phyloP scores from a whole-genome alignment of 2,888 invertebrate species.

The Stenichneumon culpator region DNA sequence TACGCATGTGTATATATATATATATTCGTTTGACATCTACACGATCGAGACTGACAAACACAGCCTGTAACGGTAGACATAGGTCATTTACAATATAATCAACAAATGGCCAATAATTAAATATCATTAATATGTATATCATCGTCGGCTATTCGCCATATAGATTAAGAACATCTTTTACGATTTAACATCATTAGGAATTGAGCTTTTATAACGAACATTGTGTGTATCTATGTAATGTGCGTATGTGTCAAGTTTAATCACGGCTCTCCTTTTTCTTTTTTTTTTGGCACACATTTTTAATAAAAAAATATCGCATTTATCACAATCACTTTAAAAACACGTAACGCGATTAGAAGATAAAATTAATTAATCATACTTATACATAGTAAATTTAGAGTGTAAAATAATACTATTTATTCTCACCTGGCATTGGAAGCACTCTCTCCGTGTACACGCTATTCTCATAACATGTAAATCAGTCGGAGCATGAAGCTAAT shows the following conservation, averaged over 20 bases:
- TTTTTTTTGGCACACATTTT: constrained; percentile 59
- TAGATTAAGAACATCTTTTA: constrained; percentile 32
- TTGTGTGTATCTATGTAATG: constrained; percentile 43
- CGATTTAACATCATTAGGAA: constrained; percentile 51
- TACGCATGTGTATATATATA: constrained; percentile 38
- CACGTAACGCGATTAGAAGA: constrained; percentile 46
- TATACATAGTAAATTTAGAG: constrained; percentile 33
- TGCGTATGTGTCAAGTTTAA: constrained; percentile 29
- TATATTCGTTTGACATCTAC: constrained; percentile 52
- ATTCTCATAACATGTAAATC: constrained; percentile 47
- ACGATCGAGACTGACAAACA: constrained; percentile 55
- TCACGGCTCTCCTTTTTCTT: constrained; percentile 24
- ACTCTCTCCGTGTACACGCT: constrained; percentile 29
- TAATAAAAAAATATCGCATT: constrained; percentile 64
- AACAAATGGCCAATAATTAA: constrained; percentile 55
- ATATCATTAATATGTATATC: constrained; percentile 33
- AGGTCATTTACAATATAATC: constrained; percentile 58
- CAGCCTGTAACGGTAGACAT: constrained; percentile 60
- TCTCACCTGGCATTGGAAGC: constrained; percentile 52
- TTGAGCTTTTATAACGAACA: constrained; percentile 63
- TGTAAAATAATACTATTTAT: constrained; percentile 61
- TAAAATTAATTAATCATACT: constrained; percentile 24
- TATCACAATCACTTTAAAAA: constrained; percentile 64
- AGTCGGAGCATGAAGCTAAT: constrained; percentile 38
- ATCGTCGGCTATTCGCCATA: constrained; percentile 36